A percentile compares a stretch with the other conserved stretches of the same genome.
Conservation (phyloP, 2,113 vertebrate species). For the Melanocharis versteri region DNA sequence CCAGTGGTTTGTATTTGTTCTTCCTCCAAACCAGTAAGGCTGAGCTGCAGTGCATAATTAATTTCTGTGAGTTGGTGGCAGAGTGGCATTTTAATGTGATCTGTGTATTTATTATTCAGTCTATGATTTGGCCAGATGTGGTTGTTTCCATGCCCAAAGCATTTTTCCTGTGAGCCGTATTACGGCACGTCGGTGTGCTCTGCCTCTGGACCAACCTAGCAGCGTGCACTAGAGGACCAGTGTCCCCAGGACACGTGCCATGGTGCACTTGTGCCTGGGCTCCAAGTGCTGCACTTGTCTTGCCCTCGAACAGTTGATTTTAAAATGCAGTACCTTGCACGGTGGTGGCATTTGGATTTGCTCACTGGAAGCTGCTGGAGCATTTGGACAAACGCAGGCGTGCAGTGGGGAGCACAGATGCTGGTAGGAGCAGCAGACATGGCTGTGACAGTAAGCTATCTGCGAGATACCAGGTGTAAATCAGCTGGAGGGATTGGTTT, state of each 20-base stretch:
- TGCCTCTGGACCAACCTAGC: not conserved
- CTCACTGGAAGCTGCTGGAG: not conserved
- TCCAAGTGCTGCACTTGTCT: not conserved
- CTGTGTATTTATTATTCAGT: not conserved
- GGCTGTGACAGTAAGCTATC: not conserved
- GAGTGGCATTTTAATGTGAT: not conserved
- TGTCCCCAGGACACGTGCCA: rapidly evolving
- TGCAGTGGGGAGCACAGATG: no score
- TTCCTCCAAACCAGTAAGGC: not conserved
- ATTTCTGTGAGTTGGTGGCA: not conserved
- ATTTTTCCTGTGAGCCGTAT: rapidly evolving
- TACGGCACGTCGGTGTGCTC: rapidly evolving
- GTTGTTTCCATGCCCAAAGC: not conserved
- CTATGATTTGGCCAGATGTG: not conserved
- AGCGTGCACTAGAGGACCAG: rapidly evolving
- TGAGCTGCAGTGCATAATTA: not conserved
- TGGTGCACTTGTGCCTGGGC: not conserved
- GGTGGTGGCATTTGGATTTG: not conserved
- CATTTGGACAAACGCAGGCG: rapidly evolving
- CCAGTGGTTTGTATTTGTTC: not conserved
- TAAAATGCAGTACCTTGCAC: not conserved
- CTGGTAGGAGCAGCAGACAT: not conserved
- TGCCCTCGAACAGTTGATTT: not conserved
- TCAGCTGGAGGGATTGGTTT: not conserved
- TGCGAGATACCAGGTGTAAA: not conserved